These are phyloP conservation scores for Platyura marginata DNA, from an alignment of 1,140 invertebrate genomes.

Conservation along the genomic window DNA sequence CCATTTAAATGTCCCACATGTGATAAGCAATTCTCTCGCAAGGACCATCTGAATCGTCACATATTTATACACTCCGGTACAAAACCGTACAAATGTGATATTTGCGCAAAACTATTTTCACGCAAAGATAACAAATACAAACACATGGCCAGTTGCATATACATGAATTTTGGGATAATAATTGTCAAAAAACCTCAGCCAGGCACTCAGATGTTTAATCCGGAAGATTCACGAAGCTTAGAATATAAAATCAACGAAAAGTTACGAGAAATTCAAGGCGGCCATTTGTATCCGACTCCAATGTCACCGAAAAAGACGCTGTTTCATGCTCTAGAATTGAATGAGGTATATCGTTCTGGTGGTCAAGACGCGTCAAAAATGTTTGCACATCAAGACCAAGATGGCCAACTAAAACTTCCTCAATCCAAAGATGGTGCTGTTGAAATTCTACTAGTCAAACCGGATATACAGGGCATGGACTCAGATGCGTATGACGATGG, in stretches of 20 bases:
- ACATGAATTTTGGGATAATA: not conserved
- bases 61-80: conserved; percentile 26
- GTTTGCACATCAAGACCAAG: not conserved
- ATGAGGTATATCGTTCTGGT: no score
- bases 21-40: conserved; percentile 63
- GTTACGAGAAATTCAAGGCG: not conserved
- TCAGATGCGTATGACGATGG: not conserved
- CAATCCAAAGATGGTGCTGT: no score
- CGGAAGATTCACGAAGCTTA: not conserved
- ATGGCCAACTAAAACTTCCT: no score
- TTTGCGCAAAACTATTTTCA: not conserved
- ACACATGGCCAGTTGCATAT: not conserved
- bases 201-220: not conserved
- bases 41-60: conserved; percentile 68
- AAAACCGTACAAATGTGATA: not conserved
- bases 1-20: conserved; percentile 57
- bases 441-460: not conserved
- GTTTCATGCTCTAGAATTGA: no score
- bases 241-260: not conserved
- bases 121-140: not conserved
- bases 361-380: not conserved
- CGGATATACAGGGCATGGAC: not conserved
- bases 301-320: not conserved
- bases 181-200: not conserved
- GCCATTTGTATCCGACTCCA: not conserved